Conservation (phyloP, 2,113 vertebrate species). For the Scalopus aquaticus region DNA sequence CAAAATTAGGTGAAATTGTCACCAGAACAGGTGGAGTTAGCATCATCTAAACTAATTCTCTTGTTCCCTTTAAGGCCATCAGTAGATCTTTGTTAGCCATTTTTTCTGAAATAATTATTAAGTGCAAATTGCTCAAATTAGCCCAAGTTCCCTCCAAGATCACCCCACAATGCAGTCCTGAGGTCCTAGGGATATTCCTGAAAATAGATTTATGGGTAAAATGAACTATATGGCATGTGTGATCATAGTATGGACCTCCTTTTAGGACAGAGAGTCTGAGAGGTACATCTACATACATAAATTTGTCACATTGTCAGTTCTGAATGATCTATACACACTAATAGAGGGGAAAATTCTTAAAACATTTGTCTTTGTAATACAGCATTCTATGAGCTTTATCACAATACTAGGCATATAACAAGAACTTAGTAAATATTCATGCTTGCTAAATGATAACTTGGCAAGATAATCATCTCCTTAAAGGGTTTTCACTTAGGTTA, state of each 20-base stretch:
- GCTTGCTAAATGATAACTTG: neutral
- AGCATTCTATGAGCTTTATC: neutral
- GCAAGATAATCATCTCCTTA: neutral
- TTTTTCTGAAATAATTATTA: conserved; percentile 66
- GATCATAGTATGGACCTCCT: neutral
- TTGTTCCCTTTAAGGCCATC: conserved; percentile 40
- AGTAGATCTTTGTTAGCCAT: conserved; percentile 35
- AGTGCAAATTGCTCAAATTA: conserved; percentile 65
- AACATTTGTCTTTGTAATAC: no score
- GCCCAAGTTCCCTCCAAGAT: neutral
- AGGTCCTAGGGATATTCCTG: neutral
- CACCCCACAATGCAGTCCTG: neutral
- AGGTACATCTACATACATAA: neutral
- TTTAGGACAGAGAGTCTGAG: neutral
- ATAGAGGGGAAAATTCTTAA: neutral
- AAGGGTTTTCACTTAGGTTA: neutral
- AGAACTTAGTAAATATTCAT: no score
- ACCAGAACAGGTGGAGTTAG: conserved; percentile 34
- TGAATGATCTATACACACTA: neutral
- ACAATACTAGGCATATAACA: neutral
- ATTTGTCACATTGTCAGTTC: neutral
- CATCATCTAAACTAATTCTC: conserved; percentile 67
- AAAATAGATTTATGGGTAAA: neutral
- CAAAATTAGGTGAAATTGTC: conserved; percentile 48
- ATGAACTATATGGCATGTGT: neutral